phyloP scores from a whole-genome alignment of 1,140 invertebrate genomes.

The Belonocnema kinseyi region DNA sequence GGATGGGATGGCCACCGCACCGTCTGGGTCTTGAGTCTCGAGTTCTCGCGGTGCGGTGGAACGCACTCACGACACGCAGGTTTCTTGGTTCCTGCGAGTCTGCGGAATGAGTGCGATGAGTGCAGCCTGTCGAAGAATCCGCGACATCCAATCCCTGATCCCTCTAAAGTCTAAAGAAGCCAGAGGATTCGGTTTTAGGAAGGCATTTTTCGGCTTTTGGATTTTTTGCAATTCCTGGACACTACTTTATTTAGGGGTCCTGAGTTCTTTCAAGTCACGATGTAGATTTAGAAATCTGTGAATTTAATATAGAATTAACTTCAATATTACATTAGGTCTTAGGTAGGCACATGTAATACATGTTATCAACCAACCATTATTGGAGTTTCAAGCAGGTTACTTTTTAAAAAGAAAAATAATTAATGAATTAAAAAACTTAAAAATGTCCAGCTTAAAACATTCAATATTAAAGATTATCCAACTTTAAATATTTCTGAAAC shows the following conservation, averaged over 20 bases:
- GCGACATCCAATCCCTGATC: conserved; percentile 19
- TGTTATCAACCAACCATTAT: too few species aligned
- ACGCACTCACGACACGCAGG: conserved; percentile 2
- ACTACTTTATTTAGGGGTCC: not conserved
- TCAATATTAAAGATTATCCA: too few species aligned
- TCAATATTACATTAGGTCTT: too few species aligned
- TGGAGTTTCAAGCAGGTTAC: too few species aligned
- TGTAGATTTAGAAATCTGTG: too few species aligned
- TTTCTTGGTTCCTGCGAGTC: conserved; percentile 12
- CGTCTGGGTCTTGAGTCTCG: not conserved
- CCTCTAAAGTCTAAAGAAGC: conserved; percentile 5
- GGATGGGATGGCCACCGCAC: too few species aligned
- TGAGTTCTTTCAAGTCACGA: not conserved
- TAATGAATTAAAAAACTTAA: too few species aligned
- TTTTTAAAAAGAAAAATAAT: too few species aligned
- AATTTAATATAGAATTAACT: too few species aligned
- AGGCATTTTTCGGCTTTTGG: not conserved
- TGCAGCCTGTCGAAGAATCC: conserved; percentile 22
- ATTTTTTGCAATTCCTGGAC: conserved; percentile 5
- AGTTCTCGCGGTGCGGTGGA: conserved; percentile 3
- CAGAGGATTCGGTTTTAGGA: not conserved
- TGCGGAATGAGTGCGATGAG: not conserved
- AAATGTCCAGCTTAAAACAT: too few species aligned
- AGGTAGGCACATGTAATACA: too few species aligned
- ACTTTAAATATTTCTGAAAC: too few species aligned